These are phyloP conservation scores for Leptura quadrifasciata DNA, from an alignment of 2,888 invertebrate genomes.

Conservation along the genomic window DNA sequence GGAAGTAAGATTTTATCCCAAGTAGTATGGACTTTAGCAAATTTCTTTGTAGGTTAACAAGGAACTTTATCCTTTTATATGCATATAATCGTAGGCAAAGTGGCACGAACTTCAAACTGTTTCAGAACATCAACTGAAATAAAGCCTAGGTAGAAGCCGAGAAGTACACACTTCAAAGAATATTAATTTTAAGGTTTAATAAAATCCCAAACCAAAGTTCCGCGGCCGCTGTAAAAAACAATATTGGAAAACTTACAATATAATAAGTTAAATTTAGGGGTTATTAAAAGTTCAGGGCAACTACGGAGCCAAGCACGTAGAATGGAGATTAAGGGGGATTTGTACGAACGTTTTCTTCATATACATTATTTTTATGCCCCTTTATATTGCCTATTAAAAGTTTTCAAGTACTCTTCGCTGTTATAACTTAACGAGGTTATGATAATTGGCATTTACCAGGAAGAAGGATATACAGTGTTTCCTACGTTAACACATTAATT, in stretches of 20 bases:
- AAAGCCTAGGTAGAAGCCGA: background rate
- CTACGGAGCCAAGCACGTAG: background rate
- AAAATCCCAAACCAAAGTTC: constrained; percentile 7
- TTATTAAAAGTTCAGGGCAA: constrained; percentile 18
- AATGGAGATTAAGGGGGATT: background rate
- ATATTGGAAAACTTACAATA: constrained; percentile 20
- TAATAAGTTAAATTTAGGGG: constrained; percentile 25
- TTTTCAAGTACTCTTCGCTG: background rate
- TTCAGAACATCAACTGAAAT: background rate
- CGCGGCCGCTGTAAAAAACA: constrained; percentile 16
- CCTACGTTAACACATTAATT: too few relatives aligned
- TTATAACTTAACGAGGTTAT: constrained; percentile 7
- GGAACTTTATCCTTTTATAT: too few relatives aligned
- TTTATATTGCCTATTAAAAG: constrained; percentile 7
- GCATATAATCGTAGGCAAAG: background rate
- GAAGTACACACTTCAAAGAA: constrained; percentile 10
- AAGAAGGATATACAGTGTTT: background rate
- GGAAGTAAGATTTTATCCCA: too few relatives aligned
- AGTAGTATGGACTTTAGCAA: too few relatives aligned
- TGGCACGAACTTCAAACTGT: background rate
- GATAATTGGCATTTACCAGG: background rate
- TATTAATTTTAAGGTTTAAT: constrained; percentile 24
- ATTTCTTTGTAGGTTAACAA: too few relatives aligned
- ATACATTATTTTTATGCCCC: background rate
- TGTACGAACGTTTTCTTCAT: background rate